Evolutionary conservation across 2,888 invertebrate genomes (phyloP).

Genomic region (Silvanus unidentatus): DNA sequence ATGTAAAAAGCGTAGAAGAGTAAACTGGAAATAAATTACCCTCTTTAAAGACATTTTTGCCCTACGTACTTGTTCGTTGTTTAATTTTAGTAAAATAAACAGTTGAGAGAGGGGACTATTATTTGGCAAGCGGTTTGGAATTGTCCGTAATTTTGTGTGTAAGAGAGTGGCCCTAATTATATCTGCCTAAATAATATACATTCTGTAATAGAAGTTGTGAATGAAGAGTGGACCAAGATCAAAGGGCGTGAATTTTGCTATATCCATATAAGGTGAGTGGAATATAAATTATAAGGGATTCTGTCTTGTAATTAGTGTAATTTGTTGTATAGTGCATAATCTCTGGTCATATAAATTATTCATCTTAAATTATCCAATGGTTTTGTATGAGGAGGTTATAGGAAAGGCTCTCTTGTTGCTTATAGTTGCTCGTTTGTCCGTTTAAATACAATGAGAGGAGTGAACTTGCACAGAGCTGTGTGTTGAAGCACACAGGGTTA

Average conservation of each 20-base stretch:
- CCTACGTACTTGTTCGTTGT: too few species aligned
- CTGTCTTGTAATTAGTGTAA: conserved; percentile 28
- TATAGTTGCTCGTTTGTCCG: not conserved
- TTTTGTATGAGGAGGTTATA: not conserved
- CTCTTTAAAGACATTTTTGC: too few species aligned
- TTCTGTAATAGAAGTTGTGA: too few species aligned
- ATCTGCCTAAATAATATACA: too few species aligned
- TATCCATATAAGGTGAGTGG: not conserved
- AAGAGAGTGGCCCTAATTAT: too few species aligned
- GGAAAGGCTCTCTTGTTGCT: conserved; percentile 5
- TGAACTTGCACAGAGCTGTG: conserved; percentile 9
- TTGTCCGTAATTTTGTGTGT: too few species aligned
- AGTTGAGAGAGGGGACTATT: too few species aligned
- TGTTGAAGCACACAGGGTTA: conserved; percentile 22
- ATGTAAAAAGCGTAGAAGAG: too few species aligned
- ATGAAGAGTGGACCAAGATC: not conserved
- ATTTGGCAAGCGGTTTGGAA: too few species aligned
- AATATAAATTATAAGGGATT: not conserved
- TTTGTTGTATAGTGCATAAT: conserved; percentile 28
- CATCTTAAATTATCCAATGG: conserved; percentile 32
- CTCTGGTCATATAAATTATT: conserved; percentile 33
- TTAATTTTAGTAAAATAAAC: too few species aligned
- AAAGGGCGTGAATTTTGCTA: not conserved
- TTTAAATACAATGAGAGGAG: too few species aligned
- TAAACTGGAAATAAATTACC: too few species aligned